Evolutionary conservation across 2,888 invertebrate species (phyloP).

Genomic region (Stictocephala bisonia): DNA sequence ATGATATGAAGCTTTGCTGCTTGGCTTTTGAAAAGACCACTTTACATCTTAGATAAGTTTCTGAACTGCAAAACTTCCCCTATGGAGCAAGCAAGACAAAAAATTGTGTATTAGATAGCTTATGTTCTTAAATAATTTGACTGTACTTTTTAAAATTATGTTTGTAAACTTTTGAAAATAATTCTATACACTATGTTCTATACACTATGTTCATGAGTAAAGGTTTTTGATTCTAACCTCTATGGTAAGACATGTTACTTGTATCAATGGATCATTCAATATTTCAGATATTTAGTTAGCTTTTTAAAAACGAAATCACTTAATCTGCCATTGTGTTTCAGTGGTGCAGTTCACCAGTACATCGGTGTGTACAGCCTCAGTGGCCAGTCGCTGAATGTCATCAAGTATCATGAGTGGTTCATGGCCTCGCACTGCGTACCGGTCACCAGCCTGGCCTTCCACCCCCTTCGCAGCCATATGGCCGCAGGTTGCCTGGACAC

Average conservation of each 20-base stretch:
- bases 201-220: too few relatives aligned
- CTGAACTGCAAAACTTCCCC: too few relatives aligned
- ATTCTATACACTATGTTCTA: slow-evolving; percentile 41
- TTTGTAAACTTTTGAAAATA: too few relatives aligned
- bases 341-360: slow-evolving; percentile 78
- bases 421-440: slow-evolving; percentile 87
- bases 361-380: slow-evolving; percentile 77
- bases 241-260: slow-evolving; percentile 32
- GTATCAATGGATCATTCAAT: slow-evolving; percentile 30
- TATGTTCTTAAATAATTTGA: too few relatives aligned
- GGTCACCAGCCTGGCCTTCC: slow-evolving; percentile 89
- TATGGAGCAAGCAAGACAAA: too few relatives aligned
- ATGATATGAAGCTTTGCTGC: too few relatives aligned
- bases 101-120: too few relatives aligned
- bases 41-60: too few relatives aligned
- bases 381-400: slow-evolving; percentile 79
- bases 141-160: too few relatives aligned
- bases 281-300: slow-evolving; percentile 34
- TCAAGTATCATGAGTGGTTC: slow-evolving; percentile 90
- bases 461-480: slow-evolving; percentile 85
- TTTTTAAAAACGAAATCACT: slow-evolving; percentile 10
- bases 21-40: too few relatives aligned
- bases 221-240: background rate
- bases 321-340: slow-evolving; percentile 67
- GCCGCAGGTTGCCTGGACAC: slow-evolving; percentile 90